Conservation (phyloP, 2,888 invertebrate genomes). For the Oxyteleia sp. region DNA sequence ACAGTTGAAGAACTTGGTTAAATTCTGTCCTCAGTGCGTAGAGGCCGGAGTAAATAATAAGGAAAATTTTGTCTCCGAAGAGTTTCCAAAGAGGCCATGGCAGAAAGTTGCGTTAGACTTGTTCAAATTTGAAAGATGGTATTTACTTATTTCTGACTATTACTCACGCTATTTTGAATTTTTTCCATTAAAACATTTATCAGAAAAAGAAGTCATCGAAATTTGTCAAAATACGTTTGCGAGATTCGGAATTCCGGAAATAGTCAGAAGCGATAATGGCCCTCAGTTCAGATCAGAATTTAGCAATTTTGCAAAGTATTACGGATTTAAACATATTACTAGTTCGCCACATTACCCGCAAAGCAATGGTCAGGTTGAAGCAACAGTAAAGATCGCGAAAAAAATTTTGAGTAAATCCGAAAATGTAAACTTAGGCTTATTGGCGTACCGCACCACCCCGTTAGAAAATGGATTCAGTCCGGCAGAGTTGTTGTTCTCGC, state of each 20-base stretch:
- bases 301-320: conserved; percentile 47
- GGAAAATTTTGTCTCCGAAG: conserved; percentile 61
- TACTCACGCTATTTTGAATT: conserved; percentile 73
- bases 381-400: conserved; percentile 74
- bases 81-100: conserved; percentile 73
- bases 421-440: conserved; percentile 46
- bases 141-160: conserved; percentile 69
- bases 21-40: conserved; percentile 61
- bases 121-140: conserved; percentile 65
- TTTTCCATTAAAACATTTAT: conserved; percentile 34
- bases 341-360: conserved; percentile 54
- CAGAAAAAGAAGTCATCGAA: conserved; percentile 40
- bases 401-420: conserved; percentile 52
- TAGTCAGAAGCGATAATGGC: conserved; percentile 19
- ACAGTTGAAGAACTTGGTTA: conserved; percentile 59
- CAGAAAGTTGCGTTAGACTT: conserved; percentile 71
- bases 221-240: conserved; percentile 34
- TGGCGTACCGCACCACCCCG: conserved; percentile 54
- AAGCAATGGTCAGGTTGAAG: conserved; percentile 71
- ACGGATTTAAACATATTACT: conserved; percentile 23
- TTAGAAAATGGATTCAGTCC: conserved; percentile 64
- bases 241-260: conserved; percentile 40
- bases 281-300: conserved; percentile 67
- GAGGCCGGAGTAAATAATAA: conserved; percentile 37
- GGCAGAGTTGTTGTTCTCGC: conserved; percentile 50